These are phyloP conservation scores for Myrmecophaga tridactyla DNA, from an alignment of 2,113 vertebrate genomes.

Conservation along the genomic window DNA sequence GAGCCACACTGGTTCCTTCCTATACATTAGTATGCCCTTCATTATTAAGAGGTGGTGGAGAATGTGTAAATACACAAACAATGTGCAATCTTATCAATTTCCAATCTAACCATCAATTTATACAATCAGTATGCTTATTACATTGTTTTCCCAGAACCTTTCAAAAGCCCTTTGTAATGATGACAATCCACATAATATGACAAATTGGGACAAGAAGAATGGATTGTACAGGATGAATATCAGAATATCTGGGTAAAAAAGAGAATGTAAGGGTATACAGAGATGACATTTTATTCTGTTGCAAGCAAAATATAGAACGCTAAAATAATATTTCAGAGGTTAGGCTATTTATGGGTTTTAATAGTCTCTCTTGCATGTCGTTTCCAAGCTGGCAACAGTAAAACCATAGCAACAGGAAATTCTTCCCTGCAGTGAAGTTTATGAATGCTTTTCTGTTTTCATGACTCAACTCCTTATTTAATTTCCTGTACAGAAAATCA, in stretches of 20 bases:
- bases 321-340: constrained; percentile 64
- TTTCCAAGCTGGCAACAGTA: constrained; percentile 74
- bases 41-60: background rate
- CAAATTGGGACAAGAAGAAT: constrained; percentile 8
- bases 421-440: constrained; percentile 73
- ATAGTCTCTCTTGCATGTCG: constrained; percentile 61
- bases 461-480: constrained; percentile 76
- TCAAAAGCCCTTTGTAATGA: background rate
- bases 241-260: background rate
- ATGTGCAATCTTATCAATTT: background rate
- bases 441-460: constrained; percentile 79
- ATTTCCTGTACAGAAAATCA: constrained; percentile 74
- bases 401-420: constrained; percentile 75
- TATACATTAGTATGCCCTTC: background rate
- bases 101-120: background rate
- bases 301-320: constrained; percentile 20
- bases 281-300: constrained; percentile 45
- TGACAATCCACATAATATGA: background rate
- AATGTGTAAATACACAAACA: background rate
- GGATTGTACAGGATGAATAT: background rate
- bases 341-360: constrained; percentile 74
- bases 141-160: background rate
- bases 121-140: background rate
- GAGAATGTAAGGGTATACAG: background rate
- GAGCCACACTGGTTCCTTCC: background rate